Evolutionary conservation across 1,140 invertebrate genomes (phyloP), one percentile per base, ranked within the genome.

Genomic region (Parasteatoda tepidariorum): DNA sequence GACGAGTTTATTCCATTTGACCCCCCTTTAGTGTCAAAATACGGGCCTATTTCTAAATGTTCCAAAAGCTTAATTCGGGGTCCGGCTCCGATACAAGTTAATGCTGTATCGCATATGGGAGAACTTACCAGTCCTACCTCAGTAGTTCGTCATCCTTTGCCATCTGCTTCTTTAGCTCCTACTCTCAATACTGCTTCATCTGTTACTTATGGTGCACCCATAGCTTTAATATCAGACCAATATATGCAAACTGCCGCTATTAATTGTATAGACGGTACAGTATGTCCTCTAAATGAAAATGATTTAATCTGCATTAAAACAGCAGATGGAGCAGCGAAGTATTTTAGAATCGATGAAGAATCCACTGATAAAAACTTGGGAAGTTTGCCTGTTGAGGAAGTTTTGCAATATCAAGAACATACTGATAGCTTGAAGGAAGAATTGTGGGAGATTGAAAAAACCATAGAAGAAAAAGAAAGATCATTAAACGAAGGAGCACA

Each of bases 1-100:
- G 93, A 94, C 86, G 91, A 93, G 86, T 93, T 93, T 86, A 91
- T 94, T 57, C 93, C 94, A 4, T 94, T 94, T 78, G 94, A 94
- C 87, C 90, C 92, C 22, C 92, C 93, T 28, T 88, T 92, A 24
- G 92, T 92, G 24, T 94, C 92, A 86, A 94, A 94, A 88, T 95
- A 93, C 87, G 94, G 94, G 15, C 94, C 94, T 0, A 95, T 95
- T 84, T 95, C 93, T n/a, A 91, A 94, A 31, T 88, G 91, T 41
- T 88, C 90, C 26, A 92, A 90, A 87, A 91, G 92, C 59, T 86
- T 92, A 66, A 88, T 71, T 55, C 55, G 68, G 31, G 83, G 82
- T 2, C 79, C 64, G 38, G 68, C 70, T 54, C 78, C 66, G 15
- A 85, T 85, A 57, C 84, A 85, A 83, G 84, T 85, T n/a, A 85